phyloP scores from a whole-genome alignment of 2,888 invertebrate species.

The Melikaiella ostensackeni region DNA sequence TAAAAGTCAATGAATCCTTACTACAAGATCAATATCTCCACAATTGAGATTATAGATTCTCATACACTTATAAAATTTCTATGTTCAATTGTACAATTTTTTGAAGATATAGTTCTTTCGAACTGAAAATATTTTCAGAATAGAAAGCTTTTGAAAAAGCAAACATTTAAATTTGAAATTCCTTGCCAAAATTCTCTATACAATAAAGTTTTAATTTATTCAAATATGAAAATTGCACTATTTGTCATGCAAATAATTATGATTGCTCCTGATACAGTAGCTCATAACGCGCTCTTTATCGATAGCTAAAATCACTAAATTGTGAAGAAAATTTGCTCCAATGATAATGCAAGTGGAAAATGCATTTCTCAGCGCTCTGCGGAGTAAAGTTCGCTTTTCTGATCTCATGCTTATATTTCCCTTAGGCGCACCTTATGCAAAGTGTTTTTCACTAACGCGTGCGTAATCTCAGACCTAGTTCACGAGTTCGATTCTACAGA shows the following conservation, averaged over 20 bases:
- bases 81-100: too few relatives aligned
- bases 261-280: neutral
- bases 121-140: too few relatives aligned
- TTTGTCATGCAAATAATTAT: neutral
- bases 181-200: too few relatives aligned
- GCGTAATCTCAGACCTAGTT: constrained; percentile 36
- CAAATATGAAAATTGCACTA: too few relatives aligned
- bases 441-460: constrained; percentile 18
- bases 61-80: too few relatives aligned
- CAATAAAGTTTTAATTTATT: too few relatives aligned
- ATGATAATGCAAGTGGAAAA: neutral
- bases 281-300: neutral
- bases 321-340: neutral
- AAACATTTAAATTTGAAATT: too few relatives aligned
- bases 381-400: neutral
- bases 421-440: neutral
- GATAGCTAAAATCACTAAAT: neutral
- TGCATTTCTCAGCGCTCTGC: neutral
- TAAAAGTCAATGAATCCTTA: too few relatives aligned
- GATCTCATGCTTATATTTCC: neutral
- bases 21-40: too few relatives aligned
- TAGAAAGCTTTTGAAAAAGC: too few relatives aligned
- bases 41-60: too few relatives aligned
- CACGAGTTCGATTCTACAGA: constrained; percentile 18
- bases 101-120: too few relatives aligned